phyloP scores from a whole-genome alignment of 2,888 invertebrate genomes.

The Papilio gigon region DNA sequence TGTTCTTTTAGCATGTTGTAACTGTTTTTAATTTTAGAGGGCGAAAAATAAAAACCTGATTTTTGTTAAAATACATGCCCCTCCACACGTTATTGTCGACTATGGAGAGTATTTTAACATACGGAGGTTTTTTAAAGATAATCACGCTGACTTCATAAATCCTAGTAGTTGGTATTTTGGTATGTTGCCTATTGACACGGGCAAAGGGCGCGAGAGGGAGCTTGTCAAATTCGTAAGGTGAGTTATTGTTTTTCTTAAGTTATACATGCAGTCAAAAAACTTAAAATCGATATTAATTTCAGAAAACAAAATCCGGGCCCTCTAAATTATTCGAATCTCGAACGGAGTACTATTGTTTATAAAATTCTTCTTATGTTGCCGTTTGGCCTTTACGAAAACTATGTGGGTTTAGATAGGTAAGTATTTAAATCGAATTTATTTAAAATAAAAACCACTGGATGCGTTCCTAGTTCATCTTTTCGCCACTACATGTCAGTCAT shows the following conservation, averaged over 20 bases:
- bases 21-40: conserved; percentile 41
- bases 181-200: conserved; percentile 10
- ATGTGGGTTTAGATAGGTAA: conserved; percentile 43
- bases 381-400: conserved; percentile 45
- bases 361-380: conserved; percentile 46
- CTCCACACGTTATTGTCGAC: conserved; percentile 48
- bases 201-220: conserved; percentile 42
- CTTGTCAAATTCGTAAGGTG: conserved; percentile 44
- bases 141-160: conserved; percentile 46
- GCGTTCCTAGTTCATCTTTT: background rate
- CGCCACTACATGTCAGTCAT: background rate
- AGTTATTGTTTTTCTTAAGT: conserved; percentile 4
- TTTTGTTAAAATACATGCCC: conserved; percentile 60
- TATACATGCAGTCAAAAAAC: no score
- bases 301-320: conserved; percentile 44
- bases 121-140: conserved; percentile 47
- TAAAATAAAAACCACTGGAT: background rate
- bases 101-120: conserved; percentile 46
- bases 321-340: conserved; percentile 46
- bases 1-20: background rate
- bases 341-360: conserved; percentile 48
- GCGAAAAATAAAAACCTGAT: conserved; percentile 45
- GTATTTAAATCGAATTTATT: background rate
- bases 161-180: conserved; percentile 32
- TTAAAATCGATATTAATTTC: conserved; percentile 12